Evolutionary conservation across 2,888 invertebrate species (phyloP), one percentile per base, ranked within the genome.

Genomic region (Galeopsomyia nigrocyanea): DNA sequence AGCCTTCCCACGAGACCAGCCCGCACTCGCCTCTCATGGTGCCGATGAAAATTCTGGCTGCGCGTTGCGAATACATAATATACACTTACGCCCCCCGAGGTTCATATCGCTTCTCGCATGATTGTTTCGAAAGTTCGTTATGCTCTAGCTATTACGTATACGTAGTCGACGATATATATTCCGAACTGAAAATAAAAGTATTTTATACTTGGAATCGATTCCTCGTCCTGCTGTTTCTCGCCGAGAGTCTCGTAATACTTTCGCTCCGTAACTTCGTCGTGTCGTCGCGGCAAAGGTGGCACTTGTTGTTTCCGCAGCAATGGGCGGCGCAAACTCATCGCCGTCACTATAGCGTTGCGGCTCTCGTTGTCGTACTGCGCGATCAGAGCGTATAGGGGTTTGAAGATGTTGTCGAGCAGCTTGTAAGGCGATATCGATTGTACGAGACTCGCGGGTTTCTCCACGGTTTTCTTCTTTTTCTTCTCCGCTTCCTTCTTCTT

Each of bases 1-100:
- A 90, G 16, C 94, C 94, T 79, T 92, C 90, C 92, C 93, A 94
- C 0, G 88, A 84, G 67, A 88, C 81, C 79, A 87, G 83, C 51
- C 87, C 81, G 76, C 89, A 77, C 75, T 88, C 87, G 46, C 90
- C 86, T 49, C 80, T 81, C 0, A 80, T 73, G 0, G 85, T 83
- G 2, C 85, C 83, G 16, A 85, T 67, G 16, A 81, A 72, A 17
- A 85, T 78, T 55, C 26, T 51, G 3, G 77, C 76, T 62, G 74
- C 66, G 39, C 2, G 13, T 39, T 1, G 39, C 7, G 39, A 39
- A 39, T 13, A 39, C 7, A 3, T 26, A 39, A 10, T 39, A 39
- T 9, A 13, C 1, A 39, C 7, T 9, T 39, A 7, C 26, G 26
- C 26, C 3, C 26, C 26, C n/a, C n/a, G n/a, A 26, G 2, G 26